phyloP scores from a whole-genome alignment of 1,140 invertebrate genomes.

The Drosophila sucinea region DNA sequence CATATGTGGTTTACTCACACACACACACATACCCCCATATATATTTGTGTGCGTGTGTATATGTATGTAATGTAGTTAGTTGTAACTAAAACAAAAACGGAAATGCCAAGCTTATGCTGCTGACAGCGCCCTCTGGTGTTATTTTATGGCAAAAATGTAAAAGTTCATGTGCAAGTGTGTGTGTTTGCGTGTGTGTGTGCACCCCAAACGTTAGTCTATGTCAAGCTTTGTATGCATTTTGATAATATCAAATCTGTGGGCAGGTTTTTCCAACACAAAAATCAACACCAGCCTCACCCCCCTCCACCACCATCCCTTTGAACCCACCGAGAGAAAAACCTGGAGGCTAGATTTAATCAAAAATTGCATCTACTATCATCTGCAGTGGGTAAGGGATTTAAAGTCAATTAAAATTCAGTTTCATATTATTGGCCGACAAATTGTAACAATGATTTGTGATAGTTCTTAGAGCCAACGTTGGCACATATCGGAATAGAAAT shows the following conservation, averaged over 20 bases:
- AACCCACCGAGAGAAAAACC: constrained; percentile 20
- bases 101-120: constrained; percentile 71
- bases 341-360: constrained; percentile 67
- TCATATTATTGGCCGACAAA: constrained; percentile 2
- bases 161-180: constrained; percentile 24
- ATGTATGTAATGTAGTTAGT: constrained; percentile 42
- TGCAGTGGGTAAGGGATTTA: constrained; percentile 29
- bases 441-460: neutral
- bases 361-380: constrained; percentile 49
- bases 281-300: neutral
- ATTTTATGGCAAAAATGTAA: constrained; percentile 73
- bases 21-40: constrained; percentile 2
- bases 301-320: neutral
- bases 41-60: constrained; percentile 11
- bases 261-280: constrained; percentile 16
- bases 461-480: neutral
- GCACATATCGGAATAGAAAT: neutral
- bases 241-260: constrained; percentile 49
- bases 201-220: constrained; percentile 8
- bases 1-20: constrained; percentile 59
- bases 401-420: constrained; percentile 29
- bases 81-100: constrained; percentile 74
- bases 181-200: neutral
- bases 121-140: constrained; percentile 76
- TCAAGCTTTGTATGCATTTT: constrained; percentile 39